Evolutionary conservation across 1,140 invertebrate genomes (phyloP), one percentile per base, ranked within the genome.

Genomic region (Diachasmimorpha longicaudata): DNA sequence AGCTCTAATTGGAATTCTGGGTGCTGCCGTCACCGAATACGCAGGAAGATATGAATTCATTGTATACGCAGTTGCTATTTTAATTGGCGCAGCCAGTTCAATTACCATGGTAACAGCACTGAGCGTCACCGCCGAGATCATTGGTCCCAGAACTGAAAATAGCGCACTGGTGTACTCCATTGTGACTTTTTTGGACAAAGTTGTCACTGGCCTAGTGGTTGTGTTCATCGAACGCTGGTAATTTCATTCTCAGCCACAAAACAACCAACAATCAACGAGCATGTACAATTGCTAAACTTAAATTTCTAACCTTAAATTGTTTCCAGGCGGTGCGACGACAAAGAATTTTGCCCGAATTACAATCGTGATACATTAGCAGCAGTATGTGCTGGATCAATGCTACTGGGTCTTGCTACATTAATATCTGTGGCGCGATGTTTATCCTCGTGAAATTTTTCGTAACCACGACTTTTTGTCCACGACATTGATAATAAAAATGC

Each of bases 171-270:
- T 99, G 46, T 99, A 98, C 88, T 97, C 97, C 31, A 92, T 95
- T 37, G 97, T 99, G 84, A 98, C 96, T 78, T 98, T 98, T 88
- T 93, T 95, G 6, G 97, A 99, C 85, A 99, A 99, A 91, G 88
- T 98, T 13, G 92, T 97, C 23, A 95, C 97, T 80, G 97, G 97
- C 6, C 84, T 96, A 16, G 95, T 94, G 39, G 95, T 98, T 44
- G 92, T 97, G 72, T 84, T 96, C 23, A 96, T 98, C 78, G 95
- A 98, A 89, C 91, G 92, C 86, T 91, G 92, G 93, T 94, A 86
- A 91, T 91, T 90, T 69, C 70, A 52, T 66, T 66, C 52, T 23
- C 25, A 36, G 37, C 42, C 37, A 68, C 42, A 39, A n/a, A 70
- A 68, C 44, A 39, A 71, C 67, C 68, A 72, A 66, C 37, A 52